Percentiles rank a stretch among this genome's conserved stretches.
phyloP scores from a whole-genome alignment of 2,888 invertebrate species.

The Melikaiella ostensackeni region DNA sequence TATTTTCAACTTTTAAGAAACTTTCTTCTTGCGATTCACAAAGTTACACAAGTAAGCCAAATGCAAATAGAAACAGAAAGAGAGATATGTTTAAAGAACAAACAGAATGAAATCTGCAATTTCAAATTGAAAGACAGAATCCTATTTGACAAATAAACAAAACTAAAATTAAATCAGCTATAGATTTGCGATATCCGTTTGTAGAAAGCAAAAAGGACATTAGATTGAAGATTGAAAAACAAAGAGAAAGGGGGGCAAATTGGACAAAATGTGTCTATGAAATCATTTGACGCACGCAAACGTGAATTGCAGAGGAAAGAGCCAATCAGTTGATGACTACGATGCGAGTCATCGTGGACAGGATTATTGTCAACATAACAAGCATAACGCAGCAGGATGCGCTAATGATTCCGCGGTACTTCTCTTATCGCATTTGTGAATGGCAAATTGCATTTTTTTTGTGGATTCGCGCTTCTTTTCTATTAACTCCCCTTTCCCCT shows the following conservation, averaged over 20 bases:
- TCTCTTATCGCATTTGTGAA: slow-evolving; percentile 34
- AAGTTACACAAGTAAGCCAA: no score
- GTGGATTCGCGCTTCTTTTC: neutral
- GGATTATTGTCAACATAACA: slow-evolving; percentile 62
- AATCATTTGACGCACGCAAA: slow-evolving; percentile 50
- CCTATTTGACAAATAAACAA: no score
- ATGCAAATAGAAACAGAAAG: no score
- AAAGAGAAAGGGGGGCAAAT: slow-evolving; percentile 43
- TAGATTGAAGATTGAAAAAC: slow-evolving; percentile 49
- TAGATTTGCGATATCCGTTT: slow-evolving; percentile 11
- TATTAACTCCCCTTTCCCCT: neutral
- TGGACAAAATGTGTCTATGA: slow-evolving; percentile 31
- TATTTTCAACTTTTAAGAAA: no score
- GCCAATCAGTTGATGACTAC: slow-evolving; percentile 56
- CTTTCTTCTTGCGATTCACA: no score
- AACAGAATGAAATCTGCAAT: no score
- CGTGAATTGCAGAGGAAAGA: slow-evolving; percentile 59
- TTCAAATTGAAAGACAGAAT: no score
- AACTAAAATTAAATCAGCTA: no score
- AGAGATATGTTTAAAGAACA: no score
- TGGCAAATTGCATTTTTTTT: slow-evolving; percentile 42
- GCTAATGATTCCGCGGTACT: slow-evolving; percentile 62
- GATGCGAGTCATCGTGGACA: slow-evolving; percentile 56
- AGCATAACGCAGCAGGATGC: slow-evolving; percentile 63
- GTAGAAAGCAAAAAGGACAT: neutral